Conservation (phyloP, 2,797 vertebrate genomes). For the Synanceia verrucosa region DNA sequence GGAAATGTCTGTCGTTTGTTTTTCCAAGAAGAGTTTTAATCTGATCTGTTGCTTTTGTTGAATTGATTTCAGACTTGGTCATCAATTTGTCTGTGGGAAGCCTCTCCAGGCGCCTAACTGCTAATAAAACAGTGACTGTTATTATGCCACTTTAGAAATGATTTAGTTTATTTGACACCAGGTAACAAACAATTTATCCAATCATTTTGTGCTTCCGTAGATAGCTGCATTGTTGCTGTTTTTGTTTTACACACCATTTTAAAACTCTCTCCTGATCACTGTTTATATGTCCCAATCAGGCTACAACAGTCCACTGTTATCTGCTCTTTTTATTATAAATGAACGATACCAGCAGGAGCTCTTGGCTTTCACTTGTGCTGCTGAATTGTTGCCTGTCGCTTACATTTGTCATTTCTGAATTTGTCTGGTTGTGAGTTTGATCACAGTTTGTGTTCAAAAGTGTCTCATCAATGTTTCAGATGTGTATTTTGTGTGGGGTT, state of each 20-base stretch:
- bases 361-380: not conserved
- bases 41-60: not conserved
- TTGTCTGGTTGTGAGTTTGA: not conserved
- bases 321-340: not conserved
- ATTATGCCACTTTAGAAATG: not conserved
- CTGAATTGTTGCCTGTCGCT: not conserved
- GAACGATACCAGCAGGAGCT: not conserved
- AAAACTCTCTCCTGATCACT: not conserved
- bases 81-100: not conserved
- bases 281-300: not conserved
- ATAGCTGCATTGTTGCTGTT: not conserved
- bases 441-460: not conserved
- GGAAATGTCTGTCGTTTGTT: not conserved
- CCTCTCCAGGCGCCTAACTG: not conserved
- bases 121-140: not conserved
- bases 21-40: not conserved
- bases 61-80: not conserved
- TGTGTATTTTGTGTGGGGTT: slow-evolving; percentile 2
- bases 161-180: not conserved
- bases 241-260: not conserved
- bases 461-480: not conserved
- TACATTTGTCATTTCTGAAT: not conserved
- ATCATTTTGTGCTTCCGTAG: not conserved
- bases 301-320: not conserved
- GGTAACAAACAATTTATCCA: not conserved